These are phyloP conservation scores for Desmodus rotundus DNA, from an alignment of 2,113 vertebrate species.

Conservation along the genomic window DNA sequence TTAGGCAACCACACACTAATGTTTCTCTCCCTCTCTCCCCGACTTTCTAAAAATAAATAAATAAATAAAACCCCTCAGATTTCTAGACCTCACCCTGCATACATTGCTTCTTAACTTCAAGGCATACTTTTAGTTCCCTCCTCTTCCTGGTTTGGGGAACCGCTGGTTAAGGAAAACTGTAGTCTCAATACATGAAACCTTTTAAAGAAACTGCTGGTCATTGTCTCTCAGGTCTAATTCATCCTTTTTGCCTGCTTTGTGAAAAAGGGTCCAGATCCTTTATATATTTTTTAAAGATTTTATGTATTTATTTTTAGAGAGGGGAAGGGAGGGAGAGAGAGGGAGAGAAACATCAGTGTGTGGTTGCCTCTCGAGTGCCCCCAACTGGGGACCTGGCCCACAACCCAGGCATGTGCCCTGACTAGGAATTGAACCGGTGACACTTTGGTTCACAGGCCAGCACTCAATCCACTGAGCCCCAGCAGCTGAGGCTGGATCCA, in stretches of 20 bases:
- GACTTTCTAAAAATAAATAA: neutral
- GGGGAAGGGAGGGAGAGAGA: too few relatives aligned
- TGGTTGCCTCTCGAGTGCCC: too few relatives aligned
- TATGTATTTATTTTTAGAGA: too few relatives aligned
- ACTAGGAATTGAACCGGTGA: too few relatives aligned
- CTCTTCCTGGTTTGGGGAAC: neutral
- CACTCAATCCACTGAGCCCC: too few relatives aligned
- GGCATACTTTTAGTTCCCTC: neutral
- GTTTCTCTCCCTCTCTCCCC: neutral
- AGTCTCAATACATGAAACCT: neutral
- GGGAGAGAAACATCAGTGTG: too few relatives aligned
- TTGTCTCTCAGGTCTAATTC: neutral
- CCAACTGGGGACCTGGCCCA: too few relatives aligned
- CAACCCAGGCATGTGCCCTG: too few relatives aligned
- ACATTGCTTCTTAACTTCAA: neutral
- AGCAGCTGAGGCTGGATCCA: neutral
- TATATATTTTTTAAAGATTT: neutral
- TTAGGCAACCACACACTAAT: neutral
- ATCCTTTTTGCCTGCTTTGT: neutral
- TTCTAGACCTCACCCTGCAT: neutral
- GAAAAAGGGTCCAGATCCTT: neutral
- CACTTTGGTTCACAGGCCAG: too few relatives aligned
- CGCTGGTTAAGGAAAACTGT: neutral
- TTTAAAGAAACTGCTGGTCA: neutral
- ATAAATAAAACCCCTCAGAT: neutral